phyloP scores from a whole-genome alignment of 2,797 vertebrate genomes.

The Luscinia megarhynchos region DNA sequence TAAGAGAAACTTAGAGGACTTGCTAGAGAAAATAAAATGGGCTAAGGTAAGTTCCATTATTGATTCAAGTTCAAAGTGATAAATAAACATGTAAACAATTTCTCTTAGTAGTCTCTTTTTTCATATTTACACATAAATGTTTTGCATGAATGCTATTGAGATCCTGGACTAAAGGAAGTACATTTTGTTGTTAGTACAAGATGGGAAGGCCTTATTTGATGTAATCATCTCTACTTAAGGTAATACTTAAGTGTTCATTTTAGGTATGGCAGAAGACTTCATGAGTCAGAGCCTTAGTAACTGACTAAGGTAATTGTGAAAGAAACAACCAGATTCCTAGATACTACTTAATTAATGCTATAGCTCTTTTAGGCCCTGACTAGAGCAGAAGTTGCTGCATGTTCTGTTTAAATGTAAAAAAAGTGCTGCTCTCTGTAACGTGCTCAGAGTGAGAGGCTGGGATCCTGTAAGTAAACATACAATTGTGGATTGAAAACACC shows the following conservation, averaged over 20 bases:
- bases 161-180: not conserved
- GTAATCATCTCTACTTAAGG: not conserved
- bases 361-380: not conserved
- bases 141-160: not conserved
- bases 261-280: not conserved
- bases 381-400: not conserved
- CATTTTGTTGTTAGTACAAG: not conserved
- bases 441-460: not conserved
- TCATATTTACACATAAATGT: not conserved
- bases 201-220: not conserved
- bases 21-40: conserved; percentile 89
- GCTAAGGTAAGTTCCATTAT: conserved; percentile 80
- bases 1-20: conserved; percentile 86
- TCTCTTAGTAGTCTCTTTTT: not conserved
- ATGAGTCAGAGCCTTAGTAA: not conserved
- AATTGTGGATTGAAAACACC: not conserved
- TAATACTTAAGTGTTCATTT: not conserved
- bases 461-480: not conserved
- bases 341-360: not conserved
- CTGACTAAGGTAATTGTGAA: not conserved
- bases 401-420: not conserved
- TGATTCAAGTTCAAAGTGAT: not conserved
- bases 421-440: not conserved
- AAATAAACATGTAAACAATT: not conserved
- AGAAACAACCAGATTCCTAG: not conserved